Conservation (phyloP, 2,888 invertebrate species). For the Camponotus fellah region DNA sequence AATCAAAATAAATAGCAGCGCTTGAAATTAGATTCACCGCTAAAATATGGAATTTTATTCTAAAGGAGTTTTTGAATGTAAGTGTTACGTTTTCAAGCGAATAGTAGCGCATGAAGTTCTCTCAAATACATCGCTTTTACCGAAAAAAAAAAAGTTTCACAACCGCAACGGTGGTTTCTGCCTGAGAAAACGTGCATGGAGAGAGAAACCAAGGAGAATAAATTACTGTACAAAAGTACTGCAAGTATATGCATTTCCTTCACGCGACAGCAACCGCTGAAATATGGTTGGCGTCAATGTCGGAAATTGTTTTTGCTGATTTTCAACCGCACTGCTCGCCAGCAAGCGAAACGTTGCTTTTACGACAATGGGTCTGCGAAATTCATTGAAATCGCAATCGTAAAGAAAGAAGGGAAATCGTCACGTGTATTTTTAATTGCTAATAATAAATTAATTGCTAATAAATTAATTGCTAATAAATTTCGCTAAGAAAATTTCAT, state of each 20-base stretch:
- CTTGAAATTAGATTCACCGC: neutral
- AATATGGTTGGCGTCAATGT: slow-evolving; percentile 51
- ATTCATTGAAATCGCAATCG: neutral
- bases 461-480: too few species aligned
- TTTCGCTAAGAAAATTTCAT: neutral
- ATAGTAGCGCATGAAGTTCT: slow-evolving; percentile 18
- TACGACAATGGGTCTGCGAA: neutral
- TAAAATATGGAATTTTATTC: slow-evolving; percentile 7
- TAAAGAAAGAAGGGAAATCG: neutral
- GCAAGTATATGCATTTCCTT: slow-evolving; percentile 10
- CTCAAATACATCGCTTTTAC: slow-evolving; percentile 7
- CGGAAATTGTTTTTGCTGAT: slow-evolving; percentile 52
- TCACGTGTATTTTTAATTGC: neutral
- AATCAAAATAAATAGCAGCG: neutral
- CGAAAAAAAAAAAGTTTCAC: slow-evolving; percentile 36
- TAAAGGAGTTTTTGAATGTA: neutral
- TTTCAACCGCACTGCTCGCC: neutral
- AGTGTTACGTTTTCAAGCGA: slow-evolving; percentile 17
- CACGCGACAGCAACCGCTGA: slow-evolving; percentile 28
- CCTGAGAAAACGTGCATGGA: slow-evolving; percentile 10
- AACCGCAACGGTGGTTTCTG: slow-evolving; percentile 11
- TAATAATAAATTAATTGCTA: too few species aligned
- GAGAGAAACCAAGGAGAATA: slow-evolving; percentile 43
- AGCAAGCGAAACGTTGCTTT: neutral
- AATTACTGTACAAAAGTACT: slow-evolving; percentile 46